Evolutionary conservation across 1,140 invertebrate species (phyloP).

Genomic region (Dendroctonus valens): DNA sequence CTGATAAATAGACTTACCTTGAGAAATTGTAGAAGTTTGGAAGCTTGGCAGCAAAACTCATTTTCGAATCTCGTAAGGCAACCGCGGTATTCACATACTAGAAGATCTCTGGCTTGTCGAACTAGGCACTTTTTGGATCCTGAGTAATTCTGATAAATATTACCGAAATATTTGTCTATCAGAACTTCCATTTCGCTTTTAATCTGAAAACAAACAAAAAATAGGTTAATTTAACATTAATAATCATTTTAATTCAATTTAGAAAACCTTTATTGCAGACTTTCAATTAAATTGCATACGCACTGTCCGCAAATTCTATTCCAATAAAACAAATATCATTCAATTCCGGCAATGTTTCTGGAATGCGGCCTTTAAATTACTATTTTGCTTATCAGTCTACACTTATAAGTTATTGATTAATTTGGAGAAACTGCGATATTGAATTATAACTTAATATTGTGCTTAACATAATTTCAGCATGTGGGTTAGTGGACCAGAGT

Average conservation of each 20-base stretch:
- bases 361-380: no score
- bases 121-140: conserved; percentile 61
- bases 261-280: no score
- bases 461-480: neutral
- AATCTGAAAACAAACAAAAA: conserved; percentile 49
- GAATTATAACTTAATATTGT: no score
- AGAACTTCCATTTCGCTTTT: conserved; percentile 58
- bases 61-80: conserved; percentile 61
- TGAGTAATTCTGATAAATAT: conserved; percentile 59
- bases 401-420: no score
- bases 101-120: conserved; percentile 65
- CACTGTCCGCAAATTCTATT: no score
- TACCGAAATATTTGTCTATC: conserved; percentile 62
- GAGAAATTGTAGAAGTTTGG: conserved; percentile 51
- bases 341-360: no score
- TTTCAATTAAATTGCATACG: no score
- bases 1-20: conserved; percentile 41
- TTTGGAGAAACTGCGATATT: no score
- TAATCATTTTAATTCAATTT: neutral
- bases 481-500: conserved; percentile 2
- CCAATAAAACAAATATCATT: no score
- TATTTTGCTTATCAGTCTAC: no score
- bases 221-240: conserved; percentile 13
- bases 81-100: conserved; percentile 64
- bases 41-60: conserved; percentile 63